Base-by-base conservation (phyloP, 2,888 invertebrate genomes). In the Boloria selene region DNA sequence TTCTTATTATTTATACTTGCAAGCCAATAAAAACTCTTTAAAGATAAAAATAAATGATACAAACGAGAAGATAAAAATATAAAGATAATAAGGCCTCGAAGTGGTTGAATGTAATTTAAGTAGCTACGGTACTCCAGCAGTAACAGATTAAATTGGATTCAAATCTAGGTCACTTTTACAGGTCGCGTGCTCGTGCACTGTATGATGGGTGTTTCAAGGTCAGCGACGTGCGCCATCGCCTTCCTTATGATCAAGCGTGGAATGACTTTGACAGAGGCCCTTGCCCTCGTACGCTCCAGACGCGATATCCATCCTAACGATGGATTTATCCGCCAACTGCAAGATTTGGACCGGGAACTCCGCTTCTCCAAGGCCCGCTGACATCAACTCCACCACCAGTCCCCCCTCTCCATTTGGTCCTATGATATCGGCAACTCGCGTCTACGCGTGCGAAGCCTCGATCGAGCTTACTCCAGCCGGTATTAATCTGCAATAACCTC, bases 111-210 rank as follows among this genome's bases (percentile, higher is more conserved):
- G 26, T 45, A 58, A 16, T 13, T 31, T 10, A 31, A 47, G 2
- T 13, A 26, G 17, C 58, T 31, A 31, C 26, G 16, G 13, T 50
- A 50, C 55, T 18, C 13, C 18, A 56, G 22, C 13, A 7, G 53
- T 53, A 49, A 49, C 14, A 49, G 49, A 31, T 62, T 62, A 50
- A 17, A 53, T 59, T 31, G 51, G 42, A 63, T 55, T n/a, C 16
- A 50, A 55, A 60, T n/a, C 45, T 59, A 44, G 52, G 64, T 64
- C 31, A 64, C 45, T 59, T 14, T 82, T 79, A 10, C 81, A 97
- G 97, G 96, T 70, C 95, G 95, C 81, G 94, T 95, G 47, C 92
- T 96, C 66, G 96, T 97, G 7, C 96, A 97, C 83, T 97, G 97
- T 78, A 89, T 96, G 75, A 95, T 96, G 93, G 97, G 97, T 42